phyloP scores from a whole-genome alignment of 2,888 invertebrate genomes.

The Acleris laterana region DNA sequence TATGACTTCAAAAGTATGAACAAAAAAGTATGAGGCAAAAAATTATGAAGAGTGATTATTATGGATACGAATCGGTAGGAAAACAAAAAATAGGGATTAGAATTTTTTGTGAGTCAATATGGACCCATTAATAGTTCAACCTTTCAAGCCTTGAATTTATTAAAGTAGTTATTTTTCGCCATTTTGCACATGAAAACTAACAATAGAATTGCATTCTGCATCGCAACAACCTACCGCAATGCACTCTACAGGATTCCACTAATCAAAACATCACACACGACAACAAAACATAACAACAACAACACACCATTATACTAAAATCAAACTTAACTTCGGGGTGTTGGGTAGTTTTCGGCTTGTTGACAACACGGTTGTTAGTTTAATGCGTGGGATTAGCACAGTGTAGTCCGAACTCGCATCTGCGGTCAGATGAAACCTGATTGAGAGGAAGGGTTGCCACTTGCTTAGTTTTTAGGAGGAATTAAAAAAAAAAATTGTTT shows the following conservation, averaged over 20 bases:
- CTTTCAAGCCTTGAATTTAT: too few species aligned
- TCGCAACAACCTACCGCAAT: not conserved
- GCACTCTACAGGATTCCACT: too few species aligned
- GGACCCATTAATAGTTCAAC: too few species aligned
- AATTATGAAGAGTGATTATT: too few species aligned
- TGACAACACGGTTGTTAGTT: slow-evolving; percentile 11
- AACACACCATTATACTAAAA: not conserved
- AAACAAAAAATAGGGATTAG: too few species aligned
- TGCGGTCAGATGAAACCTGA: slow-evolving; percentile 35
- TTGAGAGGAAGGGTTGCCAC: slow-evolving; percentile 23
- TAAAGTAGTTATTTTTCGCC: too few species aligned
- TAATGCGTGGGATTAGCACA: slow-evolving; percentile 31
- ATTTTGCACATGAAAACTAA: too few species aligned
- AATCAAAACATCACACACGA: slow-evolving; percentile 21
- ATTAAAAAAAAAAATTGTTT: too few species aligned
- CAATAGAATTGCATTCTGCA: slow-evolving; percentile 2
- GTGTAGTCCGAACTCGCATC: slow-evolving; percentile 23
- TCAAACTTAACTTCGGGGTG: not conserved
- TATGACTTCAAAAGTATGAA: too few species aligned
- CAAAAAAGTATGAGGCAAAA: too few species aligned
- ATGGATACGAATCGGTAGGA: too few species aligned
- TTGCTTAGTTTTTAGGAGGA: not conserved
- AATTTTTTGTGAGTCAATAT: too few species aligned
- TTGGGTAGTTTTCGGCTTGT: slow-evolving; percentile 5
- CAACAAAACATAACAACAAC: not conserved